phyloP scores from a whole-genome alignment of 1,140 invertebrate genomes.

The Cydia strobilella region DNA sequence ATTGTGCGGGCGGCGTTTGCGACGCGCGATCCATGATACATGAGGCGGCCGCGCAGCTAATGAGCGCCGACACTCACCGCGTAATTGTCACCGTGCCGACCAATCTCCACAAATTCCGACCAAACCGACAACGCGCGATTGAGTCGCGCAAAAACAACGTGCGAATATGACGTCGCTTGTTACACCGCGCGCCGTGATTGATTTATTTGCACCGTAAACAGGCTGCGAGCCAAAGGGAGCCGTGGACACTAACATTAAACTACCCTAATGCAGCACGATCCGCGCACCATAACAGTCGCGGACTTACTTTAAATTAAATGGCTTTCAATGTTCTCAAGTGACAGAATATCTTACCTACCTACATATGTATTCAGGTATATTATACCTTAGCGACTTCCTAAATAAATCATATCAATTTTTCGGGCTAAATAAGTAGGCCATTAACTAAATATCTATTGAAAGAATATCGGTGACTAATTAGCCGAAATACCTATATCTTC shows the following conservation, averaged over 20 bases:
- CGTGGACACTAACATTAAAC: constrained; percentile 32
- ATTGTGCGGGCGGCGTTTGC: constrained; percentile 58
- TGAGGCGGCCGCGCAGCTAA: constrained; percentile 63
- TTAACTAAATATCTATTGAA: no score
- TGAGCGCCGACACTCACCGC: constrained; percentile 54
- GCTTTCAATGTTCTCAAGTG: background rate
- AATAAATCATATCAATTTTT: no score
- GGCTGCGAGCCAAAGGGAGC: constrained; percentile 6
- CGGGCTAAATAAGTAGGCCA: no score
- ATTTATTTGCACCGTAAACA: constrained; percentile 51
- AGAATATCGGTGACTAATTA: no score
- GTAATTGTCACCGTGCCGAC: constrained; percentile 62
- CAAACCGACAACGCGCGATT: constrained; percentile 42
- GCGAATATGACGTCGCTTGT: constrained; percentile 46
- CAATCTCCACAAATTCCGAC: constrained; percentile 44
- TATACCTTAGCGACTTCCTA: background rate
- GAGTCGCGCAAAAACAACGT: constrained; percentile 50
- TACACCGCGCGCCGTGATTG: constrained; percentile 47
- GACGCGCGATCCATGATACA: constrained; percentile 73
- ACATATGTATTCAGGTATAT: background rate
- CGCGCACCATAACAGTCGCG: constrained; percentile 7
- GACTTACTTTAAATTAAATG: constrained; percentile 5
- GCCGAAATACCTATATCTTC: no score
- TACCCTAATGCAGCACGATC: constrained; percentile 20
- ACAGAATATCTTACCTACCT: background rate